A percentile compares a stretch with the other conserved stretches of the same genome.
Evolutionary conservation across 2,888 invertebrate species (phyloP).

Genomic region (Drosophila mimica): DNA sequence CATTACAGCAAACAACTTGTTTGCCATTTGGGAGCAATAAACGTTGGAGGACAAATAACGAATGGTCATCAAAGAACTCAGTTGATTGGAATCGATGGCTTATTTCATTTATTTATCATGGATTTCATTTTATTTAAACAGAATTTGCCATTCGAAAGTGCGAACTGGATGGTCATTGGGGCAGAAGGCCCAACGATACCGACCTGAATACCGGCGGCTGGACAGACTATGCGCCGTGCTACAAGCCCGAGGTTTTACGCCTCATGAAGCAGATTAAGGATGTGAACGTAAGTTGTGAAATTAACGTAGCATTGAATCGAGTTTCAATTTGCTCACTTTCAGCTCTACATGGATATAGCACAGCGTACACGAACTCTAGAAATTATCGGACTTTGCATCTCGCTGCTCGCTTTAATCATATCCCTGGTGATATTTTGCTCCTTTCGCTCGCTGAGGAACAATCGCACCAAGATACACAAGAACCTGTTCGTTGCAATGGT

Average conservation of each 20-base stretch:
- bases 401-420: constrained; percentile 90
- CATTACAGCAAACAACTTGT: background rate
- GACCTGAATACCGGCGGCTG: constrained; percentile 87
- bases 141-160: constrained; percentile 91
- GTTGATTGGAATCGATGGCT: background rate
- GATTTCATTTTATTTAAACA: constrained; percentile 78
- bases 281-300: constrained; percentile 82
- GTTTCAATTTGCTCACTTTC: constrained; percentile 48
- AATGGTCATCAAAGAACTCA: background rate
- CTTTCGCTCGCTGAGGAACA: constrained; percentile 92
- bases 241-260: constrained; percentile 89
- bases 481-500: constrained; percentile 93
- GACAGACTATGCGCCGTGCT: constrained; percentile 94
- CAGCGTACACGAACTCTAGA: constrained; percentile 91
- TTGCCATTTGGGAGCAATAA: background rate
- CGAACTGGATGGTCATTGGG: constrained; percentile 89
- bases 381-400: constrained; percentile 93
- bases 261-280: constrained; percentile 86
- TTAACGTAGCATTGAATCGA: background rate
- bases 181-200: constrained; percentile 85
- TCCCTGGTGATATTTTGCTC: constrained; percentile 93
- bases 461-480: constrained; percentile 93
- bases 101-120: background rate
- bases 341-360: constrained; percentile 89
- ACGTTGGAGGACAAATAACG: background rate